Percentiles rank a stretch among this genome's conserved stretches.
Evolutionary conservation across 2,888 invertebrate species (phyloP).

Genomic region (Octonoba sinensis): DNA sequence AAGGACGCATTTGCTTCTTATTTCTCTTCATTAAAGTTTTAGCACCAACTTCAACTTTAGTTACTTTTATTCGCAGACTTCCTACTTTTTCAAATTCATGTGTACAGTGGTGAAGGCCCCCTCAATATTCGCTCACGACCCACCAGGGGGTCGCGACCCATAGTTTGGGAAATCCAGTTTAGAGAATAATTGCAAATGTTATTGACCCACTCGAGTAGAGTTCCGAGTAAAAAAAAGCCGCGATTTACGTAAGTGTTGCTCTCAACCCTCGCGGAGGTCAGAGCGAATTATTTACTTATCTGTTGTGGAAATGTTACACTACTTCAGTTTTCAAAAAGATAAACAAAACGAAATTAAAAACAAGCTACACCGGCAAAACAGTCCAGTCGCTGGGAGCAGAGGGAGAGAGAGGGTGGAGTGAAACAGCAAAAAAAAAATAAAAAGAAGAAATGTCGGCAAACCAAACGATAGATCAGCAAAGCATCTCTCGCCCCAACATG

Average conservation of each 20-base stretch:
- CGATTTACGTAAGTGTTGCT: background rate
- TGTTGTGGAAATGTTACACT: constrained; percentile 34
- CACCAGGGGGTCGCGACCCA: no score
- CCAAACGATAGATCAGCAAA: constrained; percentile 50
- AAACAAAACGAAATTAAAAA: constrained; percentile 13
- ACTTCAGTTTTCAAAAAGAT: constrained; percentile 32
- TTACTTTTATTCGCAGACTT: no score
- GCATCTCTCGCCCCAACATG: constrained; percentile 38
- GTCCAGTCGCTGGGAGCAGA: background rate
- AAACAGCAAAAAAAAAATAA: constrained; percentile 11
- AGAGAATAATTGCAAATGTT: constrained; percentile 5
- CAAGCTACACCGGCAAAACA: no score
- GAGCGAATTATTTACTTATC: constrained; percentile 53
- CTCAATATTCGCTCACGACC: no score
- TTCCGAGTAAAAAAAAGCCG: constrained; percentile 7
- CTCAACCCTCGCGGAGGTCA: constrained; percentile 17
- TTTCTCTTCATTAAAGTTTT: no score
- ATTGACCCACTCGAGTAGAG: constrained; percentile 14
- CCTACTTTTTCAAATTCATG: no score
- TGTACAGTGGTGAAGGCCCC: no score
- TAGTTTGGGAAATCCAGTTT: no score
- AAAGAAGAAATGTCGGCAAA: constrained; percentile 25
- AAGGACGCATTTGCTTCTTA: no score
- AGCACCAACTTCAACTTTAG: no score
- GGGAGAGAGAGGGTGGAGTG: background rate